Evolutionary conservation across 1,140 invertebrate species (phyloP), one percentile per base, ranked within the genome.

Genomic region (Cephus cinctus): DNA sequence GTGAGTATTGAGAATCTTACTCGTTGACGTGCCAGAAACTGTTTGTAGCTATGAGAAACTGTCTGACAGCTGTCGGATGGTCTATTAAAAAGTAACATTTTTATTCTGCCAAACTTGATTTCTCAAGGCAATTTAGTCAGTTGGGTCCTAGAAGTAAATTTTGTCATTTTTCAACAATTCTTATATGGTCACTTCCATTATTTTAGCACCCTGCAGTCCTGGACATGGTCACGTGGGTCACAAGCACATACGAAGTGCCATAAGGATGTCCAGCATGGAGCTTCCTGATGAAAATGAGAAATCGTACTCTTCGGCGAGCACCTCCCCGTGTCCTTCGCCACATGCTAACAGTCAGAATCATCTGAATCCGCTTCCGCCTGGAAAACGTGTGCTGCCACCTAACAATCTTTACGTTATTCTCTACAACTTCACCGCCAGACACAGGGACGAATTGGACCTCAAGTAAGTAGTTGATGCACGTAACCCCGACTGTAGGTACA

Each of bases 391-490:
- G 18, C 78, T 95, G 23, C 78, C 94, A 42, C 90, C 92, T 5
- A 94, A 92, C 14, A 95, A 96, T 67, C 79, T 96, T 9, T 97
- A 96, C 74, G 94, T 97, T 25, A 92, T 95, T 18, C 79, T 98
- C 9, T 98, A 97, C 78, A 95, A 96, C 72, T 98, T 96, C 73
- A 91, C 92, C 66, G 90, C 92, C 1, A 82, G 94, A 39, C 94
- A 96, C 72, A 86, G 87, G 32, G 95, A 97, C 71, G 94, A 97
- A 72, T 74, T 98, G 47, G 94, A 97, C 70, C 80, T 98, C 2
- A 96, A 94, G 86, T 88, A 70, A 83, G 77, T 60, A 25, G 19
- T 43, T 8, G 22, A 22, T 30, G 12, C 43, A 31, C n/a, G 8
- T 39, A 12, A 14, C 5, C 12, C 19, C 12, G 27, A 12, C 48